Evolutionary conservation across 2,113 vertebrate species (phyloP).

Genomic region (Atherinomorus stipes): DNA sequence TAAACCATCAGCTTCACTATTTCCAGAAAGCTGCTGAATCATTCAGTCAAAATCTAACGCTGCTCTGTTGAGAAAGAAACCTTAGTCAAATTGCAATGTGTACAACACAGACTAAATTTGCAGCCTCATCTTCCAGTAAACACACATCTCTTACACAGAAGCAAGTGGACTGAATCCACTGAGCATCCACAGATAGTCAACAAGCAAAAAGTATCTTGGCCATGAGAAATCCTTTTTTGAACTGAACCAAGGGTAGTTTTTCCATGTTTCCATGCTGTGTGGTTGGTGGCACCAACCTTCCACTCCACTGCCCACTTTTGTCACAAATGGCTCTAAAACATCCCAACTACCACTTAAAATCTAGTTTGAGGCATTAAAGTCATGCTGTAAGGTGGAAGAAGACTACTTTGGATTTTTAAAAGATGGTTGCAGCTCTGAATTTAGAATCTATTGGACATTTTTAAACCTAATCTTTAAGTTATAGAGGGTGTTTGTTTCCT

Average conservation of each 20-base stretch:
- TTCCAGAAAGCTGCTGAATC: slow-evolving; percentile 45
- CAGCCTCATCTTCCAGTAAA: background rate
- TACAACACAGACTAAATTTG: background rate
- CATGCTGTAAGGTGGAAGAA: background rate
- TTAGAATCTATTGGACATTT: background rate
- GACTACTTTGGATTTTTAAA: background rate
- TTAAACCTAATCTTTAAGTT: too few species aligned
- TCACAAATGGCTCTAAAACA: background rate
- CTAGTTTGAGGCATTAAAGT: slow-evolving; percentile 2
- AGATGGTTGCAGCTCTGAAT: background rate
- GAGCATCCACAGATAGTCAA: background rate
- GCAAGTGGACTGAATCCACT: background rate
- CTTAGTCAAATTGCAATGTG: background rate
- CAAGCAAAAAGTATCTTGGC: background rate
- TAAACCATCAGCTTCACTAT: slow-evolving; percentile 29
- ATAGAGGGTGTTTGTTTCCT: too few species aligned
- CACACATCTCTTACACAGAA: background rate
- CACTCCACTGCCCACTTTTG: background rate
- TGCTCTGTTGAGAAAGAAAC: slow-evolving; percentile 12
- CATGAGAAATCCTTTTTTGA: background rate
- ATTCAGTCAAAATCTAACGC: slow-evolving; percentile 28
- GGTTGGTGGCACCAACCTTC: background rate
- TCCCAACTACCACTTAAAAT: background rate
- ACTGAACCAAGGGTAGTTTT: background rate
- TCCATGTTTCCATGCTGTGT: slow-evolving; percentile 2